These are phyloP conservation scores for Mus pahari DNA, from an alignment of 2,113 vertebrate species.

Conservation along the genomic window DNA sequence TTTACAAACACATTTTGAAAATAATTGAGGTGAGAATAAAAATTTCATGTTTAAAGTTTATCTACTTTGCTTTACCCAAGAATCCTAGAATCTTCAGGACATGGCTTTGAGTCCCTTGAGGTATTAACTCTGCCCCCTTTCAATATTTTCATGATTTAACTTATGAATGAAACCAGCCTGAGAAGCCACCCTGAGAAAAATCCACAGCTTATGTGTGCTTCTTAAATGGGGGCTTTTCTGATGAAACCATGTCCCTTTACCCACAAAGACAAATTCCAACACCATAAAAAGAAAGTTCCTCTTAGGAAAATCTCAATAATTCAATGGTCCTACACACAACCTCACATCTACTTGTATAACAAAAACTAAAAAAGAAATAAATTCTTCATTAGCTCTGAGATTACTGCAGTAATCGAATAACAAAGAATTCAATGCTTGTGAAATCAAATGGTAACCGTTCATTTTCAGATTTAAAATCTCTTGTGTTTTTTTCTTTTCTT, in stretches of 20 bases:
- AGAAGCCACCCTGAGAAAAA: neutral
- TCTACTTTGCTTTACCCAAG: neutral
- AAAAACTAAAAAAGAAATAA: neutral
- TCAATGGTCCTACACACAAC: neutral
- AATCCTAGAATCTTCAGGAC: neutral
- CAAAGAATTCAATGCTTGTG: neutral
- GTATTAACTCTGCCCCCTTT: neutral
- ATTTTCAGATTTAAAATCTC: constrained; percentile 53
- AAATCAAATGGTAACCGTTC: neutral
- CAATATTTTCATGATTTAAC: neutral
- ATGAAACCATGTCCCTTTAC: neutral
- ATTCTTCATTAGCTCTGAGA: constrained; percentile 20
- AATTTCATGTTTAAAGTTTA: neutral
- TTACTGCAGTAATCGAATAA: neutral
- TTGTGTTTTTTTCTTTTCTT: neutral
- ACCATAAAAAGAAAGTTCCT: neutral
- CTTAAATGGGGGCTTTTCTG: neutral
- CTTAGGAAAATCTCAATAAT: neutral
- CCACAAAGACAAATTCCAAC: neutral
- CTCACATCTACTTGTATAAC: neutral
- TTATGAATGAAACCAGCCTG: neutral
- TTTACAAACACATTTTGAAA: constrained; percentile 49
- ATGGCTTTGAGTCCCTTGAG: neutral
- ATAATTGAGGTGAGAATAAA: constrained; percentile 20
- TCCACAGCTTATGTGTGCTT: neutral